Evolutionary conservation across 2,888 invertebrate species (phyloP).

Genomic region (Choreutis nemorana): DNA sequence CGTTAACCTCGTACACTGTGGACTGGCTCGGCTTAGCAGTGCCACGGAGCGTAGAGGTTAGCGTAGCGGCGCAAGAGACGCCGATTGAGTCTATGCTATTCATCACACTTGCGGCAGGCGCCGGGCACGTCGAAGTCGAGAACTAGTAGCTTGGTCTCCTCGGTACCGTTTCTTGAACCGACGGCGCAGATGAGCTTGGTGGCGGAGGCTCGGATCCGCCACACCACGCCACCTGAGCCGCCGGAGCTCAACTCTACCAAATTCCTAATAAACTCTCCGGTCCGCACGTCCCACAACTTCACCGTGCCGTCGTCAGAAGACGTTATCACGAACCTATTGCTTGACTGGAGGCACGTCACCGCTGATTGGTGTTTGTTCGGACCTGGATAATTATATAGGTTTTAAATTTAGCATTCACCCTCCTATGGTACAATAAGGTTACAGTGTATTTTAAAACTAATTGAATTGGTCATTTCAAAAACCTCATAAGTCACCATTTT

Average conservation of each 20-base stretch:
- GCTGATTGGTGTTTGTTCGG: conserved; percentile 97
- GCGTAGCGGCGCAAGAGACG: conserved; percentile 51
- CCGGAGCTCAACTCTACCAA: conserved; percentile 93
- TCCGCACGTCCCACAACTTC: conserved; percentile 97
- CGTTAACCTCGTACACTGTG: conserved; percentile 5
- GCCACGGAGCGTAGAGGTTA: conserved; percentile 56
- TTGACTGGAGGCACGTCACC: conserved; percentile 97
- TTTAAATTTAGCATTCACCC: too few species aligned
- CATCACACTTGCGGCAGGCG: conserved; percentile 67
- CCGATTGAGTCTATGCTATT: conserved; percentile 59
- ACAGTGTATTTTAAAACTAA: too few species aligned
- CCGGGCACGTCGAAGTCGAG: conserved; percentile 94
- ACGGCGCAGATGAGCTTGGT: conserved; percentile 98
- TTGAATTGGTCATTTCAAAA: too few species aligned
- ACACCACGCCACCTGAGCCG: conserved; percentile 98
- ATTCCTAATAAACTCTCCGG: conserved; percentile 96
- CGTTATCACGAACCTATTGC: conserved; percentile 96
- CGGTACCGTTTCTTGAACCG: conserved; percentile 97
- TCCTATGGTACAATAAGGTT: too few species aligned
- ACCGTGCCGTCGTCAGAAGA: conserved; percentile 99
- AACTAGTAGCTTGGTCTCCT: conserved; percentile 97
- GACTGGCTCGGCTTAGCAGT: conserved; percentile 23
- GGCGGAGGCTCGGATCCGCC: conserved; percentile 94
- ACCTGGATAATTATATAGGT: too few species aligned
- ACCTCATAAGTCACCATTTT: too few species aligned